These are phyloP conservation scores for Cyphomyrus discorhynchus DNA, from an alignment of 2,113 vertebrate species.

Conservation along the genomic window DNA sequence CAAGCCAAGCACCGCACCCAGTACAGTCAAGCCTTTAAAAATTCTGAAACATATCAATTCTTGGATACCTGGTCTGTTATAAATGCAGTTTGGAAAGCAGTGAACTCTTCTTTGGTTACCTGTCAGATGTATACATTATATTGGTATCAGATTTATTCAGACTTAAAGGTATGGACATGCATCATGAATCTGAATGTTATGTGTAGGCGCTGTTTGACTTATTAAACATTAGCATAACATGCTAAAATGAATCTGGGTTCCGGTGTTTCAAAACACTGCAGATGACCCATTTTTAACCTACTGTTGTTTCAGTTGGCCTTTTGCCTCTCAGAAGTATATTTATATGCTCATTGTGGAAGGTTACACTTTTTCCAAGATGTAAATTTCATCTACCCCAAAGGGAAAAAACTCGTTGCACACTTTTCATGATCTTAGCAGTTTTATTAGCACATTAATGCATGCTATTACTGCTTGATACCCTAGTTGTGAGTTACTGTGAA, in stretches of 20 bases:
- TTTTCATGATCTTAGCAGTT: background rate
- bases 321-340: background rate
- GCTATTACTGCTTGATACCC: background rate
- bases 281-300: background rate
- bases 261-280: background rate
- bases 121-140: background rate
- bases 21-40: background rate
- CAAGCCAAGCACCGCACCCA: background rate
- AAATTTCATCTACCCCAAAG: background rate
- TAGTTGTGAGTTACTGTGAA: background rate
- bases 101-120: background rate
- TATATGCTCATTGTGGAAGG: background rate
- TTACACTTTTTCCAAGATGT: background rate
- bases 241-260: background rate
- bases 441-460: background rate
- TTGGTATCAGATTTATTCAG: background rate
- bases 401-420: background rate
- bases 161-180: background rate
- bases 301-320: background rate
- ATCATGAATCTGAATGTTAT: background rate
- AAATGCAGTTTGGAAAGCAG: background rate
- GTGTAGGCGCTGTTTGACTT: background rate
- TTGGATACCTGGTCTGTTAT: background rate
- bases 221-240: background rate
- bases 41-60: background rate